Evolutionary conservation across 2,797 vertebrate genomes (phyloP).

Genomic region (Loriculus beryllinus): DNA sequence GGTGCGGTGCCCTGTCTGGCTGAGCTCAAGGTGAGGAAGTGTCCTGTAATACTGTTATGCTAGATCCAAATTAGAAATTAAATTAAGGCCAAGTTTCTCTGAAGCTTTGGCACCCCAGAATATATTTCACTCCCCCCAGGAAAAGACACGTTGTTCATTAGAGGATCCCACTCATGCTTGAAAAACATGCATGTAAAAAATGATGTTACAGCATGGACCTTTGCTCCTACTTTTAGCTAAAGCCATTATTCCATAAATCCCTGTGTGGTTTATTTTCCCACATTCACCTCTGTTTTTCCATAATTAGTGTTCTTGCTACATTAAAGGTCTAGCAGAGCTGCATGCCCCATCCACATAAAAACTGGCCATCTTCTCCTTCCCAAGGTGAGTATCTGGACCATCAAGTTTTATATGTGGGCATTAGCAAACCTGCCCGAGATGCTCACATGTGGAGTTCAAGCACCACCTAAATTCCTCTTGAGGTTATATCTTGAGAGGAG

Average conservation of each 20-base stretch:
- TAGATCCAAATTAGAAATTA: neutral
- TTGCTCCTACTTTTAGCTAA: neutral
- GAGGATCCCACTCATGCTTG: neutral
- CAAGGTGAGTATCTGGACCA: rapidly evolving
- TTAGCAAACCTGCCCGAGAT: neutral
- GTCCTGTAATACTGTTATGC: neutral
- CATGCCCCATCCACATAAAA: neutral
- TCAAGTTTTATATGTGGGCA: neutral
- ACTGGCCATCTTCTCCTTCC: neutral
- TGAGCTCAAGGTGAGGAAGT: neutral
- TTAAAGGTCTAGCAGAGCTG: neutral
- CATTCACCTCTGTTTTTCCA: neutral
- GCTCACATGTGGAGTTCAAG: neutral
- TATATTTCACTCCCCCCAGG: rapidly evolving
- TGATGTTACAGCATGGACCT: rapidly evolving
- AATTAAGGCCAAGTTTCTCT: neutral
- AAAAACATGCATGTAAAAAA: rapidly evolving
- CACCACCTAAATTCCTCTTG: neutral
- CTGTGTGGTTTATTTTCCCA: neutral
- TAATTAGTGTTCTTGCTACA: rapidly evolving
- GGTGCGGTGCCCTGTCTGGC: neutral
- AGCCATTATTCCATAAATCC: neutral
- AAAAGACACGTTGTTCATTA: neutral
- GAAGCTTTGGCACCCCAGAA: neutral
- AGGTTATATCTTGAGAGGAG: neutral